Evolutionary conservation across 2,888 invertebrate species (phyloP).

Genomic region (Apomyelois bistriatella): DNA sequence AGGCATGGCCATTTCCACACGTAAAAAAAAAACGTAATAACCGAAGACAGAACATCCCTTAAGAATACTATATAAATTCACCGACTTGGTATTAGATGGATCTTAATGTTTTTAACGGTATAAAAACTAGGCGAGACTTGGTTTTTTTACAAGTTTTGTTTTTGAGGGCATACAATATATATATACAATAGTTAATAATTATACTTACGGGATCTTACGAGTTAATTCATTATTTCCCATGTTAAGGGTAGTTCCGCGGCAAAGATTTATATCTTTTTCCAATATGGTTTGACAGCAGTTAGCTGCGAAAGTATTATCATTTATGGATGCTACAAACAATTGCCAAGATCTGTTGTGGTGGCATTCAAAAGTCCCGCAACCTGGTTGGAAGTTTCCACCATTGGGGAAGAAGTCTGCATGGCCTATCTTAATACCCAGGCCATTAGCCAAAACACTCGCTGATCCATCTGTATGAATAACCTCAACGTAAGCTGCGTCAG

Average conservation of each 20-base stretch:
- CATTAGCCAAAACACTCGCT: slow-evolving; percentile 49
- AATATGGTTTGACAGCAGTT: slow-evolving; percentile 31
- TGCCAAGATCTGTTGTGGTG: slow-evolving; percentile 51
- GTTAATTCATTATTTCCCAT: slow-evolving; percentile 39
- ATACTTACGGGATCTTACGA: slow-evolving; percentile 44
- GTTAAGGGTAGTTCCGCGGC: slow-evolving; percentile 27
- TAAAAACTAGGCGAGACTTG: no score
- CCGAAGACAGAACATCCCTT: no score
- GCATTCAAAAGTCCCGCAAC: slow-evolving; percentile 43
- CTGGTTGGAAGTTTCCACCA: slow-evolving; percentile 85
- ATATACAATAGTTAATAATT: no score
- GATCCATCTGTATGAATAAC: slow-evolving; percentile 54
- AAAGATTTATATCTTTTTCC: slow-evolving; percentile 38
- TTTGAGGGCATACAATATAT: no score
- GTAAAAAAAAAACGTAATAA: no score
- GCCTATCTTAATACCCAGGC: slow-evolving; percentile 87
- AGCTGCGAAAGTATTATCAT: slow-evolving; percentile 30
- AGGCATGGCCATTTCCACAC: no score
- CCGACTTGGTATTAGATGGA: no score
- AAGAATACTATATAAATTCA: no score
- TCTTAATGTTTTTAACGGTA: no score
- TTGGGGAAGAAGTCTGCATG: slow-evolving; percentile 94
- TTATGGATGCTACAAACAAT: slow-evolving; percentile 42
- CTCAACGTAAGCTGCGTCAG: slow-evolving; percentile 56
- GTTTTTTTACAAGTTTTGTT: no score